Evolutionary conservation across 2,888 invertebrate species (phyloP), one percentile per base, ranked within the genome.

Genomic region (Disparrhopalites patrizii): DNA sequence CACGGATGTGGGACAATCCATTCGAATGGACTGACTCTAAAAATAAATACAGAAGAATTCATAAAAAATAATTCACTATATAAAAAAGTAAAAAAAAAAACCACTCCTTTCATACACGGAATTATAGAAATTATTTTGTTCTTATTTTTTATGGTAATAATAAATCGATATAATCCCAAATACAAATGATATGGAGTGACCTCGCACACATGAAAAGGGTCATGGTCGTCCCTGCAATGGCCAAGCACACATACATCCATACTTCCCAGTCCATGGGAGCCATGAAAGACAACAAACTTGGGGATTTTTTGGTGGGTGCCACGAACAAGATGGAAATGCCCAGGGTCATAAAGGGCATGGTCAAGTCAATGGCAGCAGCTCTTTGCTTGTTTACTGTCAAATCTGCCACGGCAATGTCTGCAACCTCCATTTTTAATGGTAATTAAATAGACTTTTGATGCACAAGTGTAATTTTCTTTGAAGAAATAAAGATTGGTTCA

Each of bases 231-330:
- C 91, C 90, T 70, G 95, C 83, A 79, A 95, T 96, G 13, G 97
- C 95, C 0, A 93, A 92, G 10, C 93, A 90, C 89, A 97, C 94
- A 79, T 94, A 98, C 76, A 97, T 89, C 95, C 95, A 97, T 40
- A 68, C 67, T 77, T 94, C 92, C 72, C 91, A 81, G 0, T 93
- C 92, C 15, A 99, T 82, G 0, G 98, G 98, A 36, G 92, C 93
- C 71, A 98, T 83, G 79, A 99, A 99, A 0, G 95, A 94, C 81
- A 98, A 97, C 47, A 98, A 83, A 81, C 94, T 91, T 7, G 96
- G 95, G n/a, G 93, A 89, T 77, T 93, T 91, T 77, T 91, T 91
- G 76, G 90, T 89, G 23, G 97, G 95, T 77, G 94, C 94, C 75
- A 92, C 86, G 82, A 92, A 97, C 67, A 97, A 82, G 76, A 99